Conservation (phyloP, 64 coral and sea anemone genomes). For the Stichodactyla mertensii region DNA sequence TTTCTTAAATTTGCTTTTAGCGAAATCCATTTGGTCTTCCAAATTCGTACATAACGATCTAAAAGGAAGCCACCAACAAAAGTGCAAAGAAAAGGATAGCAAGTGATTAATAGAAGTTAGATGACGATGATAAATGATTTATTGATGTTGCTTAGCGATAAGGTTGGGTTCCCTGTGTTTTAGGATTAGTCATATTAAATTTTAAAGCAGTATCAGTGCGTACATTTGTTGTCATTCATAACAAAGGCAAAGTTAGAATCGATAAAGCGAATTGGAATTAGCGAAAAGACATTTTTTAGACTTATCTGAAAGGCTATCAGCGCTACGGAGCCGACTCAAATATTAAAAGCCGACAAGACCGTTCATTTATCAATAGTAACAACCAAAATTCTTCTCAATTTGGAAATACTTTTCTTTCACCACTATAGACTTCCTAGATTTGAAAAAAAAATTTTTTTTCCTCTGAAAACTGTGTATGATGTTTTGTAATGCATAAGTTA, state of each 20-base stretch:
- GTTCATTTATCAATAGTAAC: too few relatives aligned
- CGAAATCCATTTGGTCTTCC: background rate
- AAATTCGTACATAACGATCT: background rate
- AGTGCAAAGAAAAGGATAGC: background rate
- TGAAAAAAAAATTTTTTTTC: background rate
- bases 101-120: background rate
- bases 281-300: too few relatives aligned
- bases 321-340: too few relatives aligned
- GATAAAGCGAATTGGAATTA: too few relatives aligned
- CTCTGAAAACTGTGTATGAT: background rate
- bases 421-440: too few relatives aligned
- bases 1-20: background rate
- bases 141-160: background rate
- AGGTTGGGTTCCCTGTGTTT: constrained; percentile 2
- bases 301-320: too few relatives aligned
- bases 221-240: too few relatives aligned
- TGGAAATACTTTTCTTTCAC: too few relatives aligned
- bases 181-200: background rate
- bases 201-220: too few relatives aligned
- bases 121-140: background rate
- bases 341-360: too few relatives aligned
- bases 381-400: too few relatives aligned
- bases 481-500: background rate
- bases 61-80: background rate
- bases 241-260: too few relatives aligned